These are phyloP conservation scores for Bucco capensis DNA, from an alignment of 2,113 vertebrate species.

Conservation along the genomic window DNA sequence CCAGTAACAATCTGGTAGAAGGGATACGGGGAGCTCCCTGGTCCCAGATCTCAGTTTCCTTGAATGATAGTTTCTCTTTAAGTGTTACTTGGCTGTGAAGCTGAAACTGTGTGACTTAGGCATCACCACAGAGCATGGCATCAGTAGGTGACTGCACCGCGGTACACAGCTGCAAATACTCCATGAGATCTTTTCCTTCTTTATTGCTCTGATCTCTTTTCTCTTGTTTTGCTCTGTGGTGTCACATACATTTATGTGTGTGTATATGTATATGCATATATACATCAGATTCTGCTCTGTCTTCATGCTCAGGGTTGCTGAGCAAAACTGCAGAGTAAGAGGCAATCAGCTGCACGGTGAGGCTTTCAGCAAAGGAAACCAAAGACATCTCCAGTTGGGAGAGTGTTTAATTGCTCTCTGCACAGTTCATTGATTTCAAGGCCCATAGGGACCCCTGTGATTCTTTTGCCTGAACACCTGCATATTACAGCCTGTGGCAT, in stretches of 20 bases:
- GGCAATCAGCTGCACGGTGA: neutral
- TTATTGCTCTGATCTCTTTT: neutral
- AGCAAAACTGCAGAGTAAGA: neutral
- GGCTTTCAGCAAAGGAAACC: constrained; percentile 43
- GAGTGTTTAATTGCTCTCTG: constrained; percentile 34
- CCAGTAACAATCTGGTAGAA: neutral
- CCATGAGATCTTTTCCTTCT: neutral
- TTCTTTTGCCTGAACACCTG: constrained; percentile 38
- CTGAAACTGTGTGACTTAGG: neutral
- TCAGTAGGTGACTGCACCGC: neutral
- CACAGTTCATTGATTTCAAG: constrained; percentile 6
- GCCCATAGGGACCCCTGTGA: neutral
- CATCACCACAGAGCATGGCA: neutral
- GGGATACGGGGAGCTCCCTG: neutral
- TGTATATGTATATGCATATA: neutral
- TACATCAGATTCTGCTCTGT: neutral
- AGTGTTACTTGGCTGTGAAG: neutral
- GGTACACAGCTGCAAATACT: neutral
- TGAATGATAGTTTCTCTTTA: neutral
- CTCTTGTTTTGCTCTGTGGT: neutral
- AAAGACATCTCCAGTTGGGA: neutral
- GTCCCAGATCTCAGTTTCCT: neutral
- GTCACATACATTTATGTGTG: neutral
- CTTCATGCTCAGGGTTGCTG: neutral
- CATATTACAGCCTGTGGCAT: neutral